Conservation (phyloP, 2,888 invertebrate species). For the Sphaerophoria rueppellii region DNA sequence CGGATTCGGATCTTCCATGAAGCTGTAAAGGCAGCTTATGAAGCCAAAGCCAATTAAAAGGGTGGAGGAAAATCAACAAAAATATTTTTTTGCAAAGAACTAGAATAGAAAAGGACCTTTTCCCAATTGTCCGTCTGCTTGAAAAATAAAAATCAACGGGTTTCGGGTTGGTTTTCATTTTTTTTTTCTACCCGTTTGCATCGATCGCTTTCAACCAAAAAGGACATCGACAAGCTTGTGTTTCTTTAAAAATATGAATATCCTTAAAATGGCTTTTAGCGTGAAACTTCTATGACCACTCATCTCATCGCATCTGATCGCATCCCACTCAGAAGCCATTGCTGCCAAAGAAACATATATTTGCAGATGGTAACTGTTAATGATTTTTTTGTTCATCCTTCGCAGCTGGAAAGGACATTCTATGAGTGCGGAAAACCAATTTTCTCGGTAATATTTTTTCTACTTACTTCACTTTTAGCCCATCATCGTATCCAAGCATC, state of each 20-base stretch:
- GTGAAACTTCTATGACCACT: conserved; percentile 38
- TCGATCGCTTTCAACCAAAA: conserved; percentile 21
- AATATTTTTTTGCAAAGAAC: not conserved
- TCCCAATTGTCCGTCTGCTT: conserved; percentile 17
- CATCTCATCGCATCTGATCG: conserved; percentile 37
- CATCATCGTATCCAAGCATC: conserved; percentile 16
- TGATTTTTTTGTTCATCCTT: conserved; percentile 62
- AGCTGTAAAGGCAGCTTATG: conserved; percentile 27
- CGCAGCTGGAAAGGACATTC: conserved; percentile 5
- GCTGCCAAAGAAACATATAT: conserved; percentile 3
- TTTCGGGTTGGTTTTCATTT: conserved; percentile 5
- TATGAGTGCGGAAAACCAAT: conserved; percentile 65
- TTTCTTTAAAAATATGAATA: conserved; percentile 63
- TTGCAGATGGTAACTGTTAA: conserved; percentile 69
- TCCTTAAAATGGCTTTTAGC: conserved; percentile 67
- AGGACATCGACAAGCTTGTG: not conserved
- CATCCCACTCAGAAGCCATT: not conserved
- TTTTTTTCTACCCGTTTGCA: conserved; percentile 3
- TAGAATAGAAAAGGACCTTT: not conserved
- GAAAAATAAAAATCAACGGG: not conserved
- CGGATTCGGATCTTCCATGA: not conserved
- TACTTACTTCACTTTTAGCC: conserved; percentile 50
- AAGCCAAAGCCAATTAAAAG: conserved; percentile 67
- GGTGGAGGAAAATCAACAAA: conserved; percentile 15
- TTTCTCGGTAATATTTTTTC: conserved; percentile 64